Conservation (phyloP, 2,888 invertebrate species). For the Coremacera marginata region DNA sequence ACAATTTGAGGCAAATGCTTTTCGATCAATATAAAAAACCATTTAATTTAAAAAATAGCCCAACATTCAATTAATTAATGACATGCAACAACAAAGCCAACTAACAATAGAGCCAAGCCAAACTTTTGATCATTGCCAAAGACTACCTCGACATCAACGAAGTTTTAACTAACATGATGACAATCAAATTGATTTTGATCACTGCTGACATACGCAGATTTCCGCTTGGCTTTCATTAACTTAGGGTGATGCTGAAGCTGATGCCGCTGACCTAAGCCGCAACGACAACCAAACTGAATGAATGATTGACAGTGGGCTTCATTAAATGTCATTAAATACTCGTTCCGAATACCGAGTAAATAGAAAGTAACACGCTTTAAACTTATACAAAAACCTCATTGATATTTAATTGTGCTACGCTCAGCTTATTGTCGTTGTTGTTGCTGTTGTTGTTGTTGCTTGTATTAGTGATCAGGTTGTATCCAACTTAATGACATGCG, state of each 20-base stretch:
- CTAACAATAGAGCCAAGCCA: background rate
- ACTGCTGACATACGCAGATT: slow-evolving; percentile 45
- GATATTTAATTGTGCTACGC: slow-evolving; percentile 26
- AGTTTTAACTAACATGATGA: slow-evolving; percentile 14
- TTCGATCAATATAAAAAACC: background rate
- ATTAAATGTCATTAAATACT: slow-evolving; percentile 39
- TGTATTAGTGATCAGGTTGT: background rate
- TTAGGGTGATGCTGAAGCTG: background rate
- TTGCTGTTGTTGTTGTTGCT: background rate
- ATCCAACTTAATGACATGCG: slow-evolving; percentile 32
- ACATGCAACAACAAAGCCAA: background rate
- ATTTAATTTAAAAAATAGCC: background rate
- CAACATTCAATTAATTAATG: slow-evolving; percentile 20
- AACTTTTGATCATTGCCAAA: background rate
- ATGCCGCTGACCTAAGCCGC: slow-evolving; percentile 11
- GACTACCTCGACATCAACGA: background rate
- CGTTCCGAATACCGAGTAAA: slow-evolving; percentile 19
- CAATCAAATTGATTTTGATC: slow-evolving; percentile 24
- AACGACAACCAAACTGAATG: background rate
- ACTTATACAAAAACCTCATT: slow-evolving; percentile 1
- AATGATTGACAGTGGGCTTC: slow-evolving; percentile 36
- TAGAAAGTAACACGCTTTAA: slow-evolving; percentile 35
- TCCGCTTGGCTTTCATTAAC: slow-evolving; percentile 19
- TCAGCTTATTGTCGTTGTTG: slow-evolving; percentile 1
- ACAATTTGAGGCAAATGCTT: background rate